Evolutionary conservation across 2,113 vertebrate species (phyloP).

Genomic region (Callopanchax toddi): DNA sequence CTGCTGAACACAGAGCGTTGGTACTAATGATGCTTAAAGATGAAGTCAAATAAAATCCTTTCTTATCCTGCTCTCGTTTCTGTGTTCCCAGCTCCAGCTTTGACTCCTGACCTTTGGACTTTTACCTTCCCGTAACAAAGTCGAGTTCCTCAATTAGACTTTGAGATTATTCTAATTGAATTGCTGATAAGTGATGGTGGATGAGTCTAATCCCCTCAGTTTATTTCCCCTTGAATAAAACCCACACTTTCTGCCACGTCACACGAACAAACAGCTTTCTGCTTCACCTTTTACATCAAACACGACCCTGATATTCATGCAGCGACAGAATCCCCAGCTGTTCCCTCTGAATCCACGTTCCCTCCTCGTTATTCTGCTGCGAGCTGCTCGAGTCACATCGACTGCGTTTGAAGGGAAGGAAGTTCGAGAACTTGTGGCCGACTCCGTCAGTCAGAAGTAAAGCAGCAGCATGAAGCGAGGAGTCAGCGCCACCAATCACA

Average conservation of each 20-base stretch:
- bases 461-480: conserved; percentile 5
- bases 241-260: not conserved
- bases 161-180: not conserved
- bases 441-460: conserved; percentile 28
- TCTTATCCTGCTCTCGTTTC: not conserved
- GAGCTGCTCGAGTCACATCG: conserved; percentile 32
- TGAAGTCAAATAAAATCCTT: not conserved
- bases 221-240: not conserved
- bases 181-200: not conserved
- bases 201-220: conserved; percentile 9
- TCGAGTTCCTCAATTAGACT: not conserved
- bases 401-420: conserved; percentile 9
- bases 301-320: not conserved
- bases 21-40: not conserved
- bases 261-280: not conserved
- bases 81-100: not conserved
- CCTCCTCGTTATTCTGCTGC: conserved; percentile 3
- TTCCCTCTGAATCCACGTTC: conserved; percentile 26
- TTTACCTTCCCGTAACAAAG: not conserved
- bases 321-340: not conserved
- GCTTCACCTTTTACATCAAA: not conserved
- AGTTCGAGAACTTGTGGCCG: conserved; percentile 16
- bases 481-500: conserved; percentile 37
- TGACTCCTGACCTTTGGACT: conserved; percentile 2
- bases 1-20: not conserved